Evolutionary conservation across 2,113 vertebrate species (phyloP), one percentile per base, ranked within the genome.

Genomic region (Fukomys damarensis): DNA sequence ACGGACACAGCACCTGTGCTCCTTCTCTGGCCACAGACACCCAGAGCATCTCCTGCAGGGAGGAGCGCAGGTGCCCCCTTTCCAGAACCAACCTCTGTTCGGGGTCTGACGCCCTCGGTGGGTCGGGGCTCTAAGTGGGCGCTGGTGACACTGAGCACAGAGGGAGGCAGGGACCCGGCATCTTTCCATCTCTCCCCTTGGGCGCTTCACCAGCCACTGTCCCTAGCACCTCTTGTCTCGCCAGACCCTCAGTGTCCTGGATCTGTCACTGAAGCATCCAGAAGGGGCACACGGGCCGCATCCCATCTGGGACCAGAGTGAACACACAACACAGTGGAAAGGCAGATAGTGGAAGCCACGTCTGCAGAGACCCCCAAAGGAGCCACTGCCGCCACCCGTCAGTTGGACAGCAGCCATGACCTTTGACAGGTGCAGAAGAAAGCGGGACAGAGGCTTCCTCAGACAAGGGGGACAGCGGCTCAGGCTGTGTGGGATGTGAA

Each of bases 381-480:
- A 61, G 90, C 35, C 35, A 1, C 49, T 1, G 0, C 2, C 38
- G 3, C 30, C 32, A 2, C 6, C 28, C 13, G 46, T 19, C 35
- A 19, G 43, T 2, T 0, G 3, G 11, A 43, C 17, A 0, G 26
- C 1, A 5, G 7, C 26, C 22, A 3, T 1, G 41, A 26, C 49
- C 13, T 26, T 17, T 16, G 26, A 38, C 35, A 6, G 22, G 41
- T 1, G 0, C 58, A 38, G 79, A 46, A 65, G 61, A n/a, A 20
- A 46, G 26, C n/a, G 24, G 19, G 38, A 12, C 20, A 54, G 49
- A 14, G 52, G 16, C n/a, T 2, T 9, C 13, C 35, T 22, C 5
- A 9, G 70, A 6, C 9, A 0, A 0, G 38, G 0, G 4, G 32
- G 56, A 7, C 1, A 0, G 13, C 3, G 56, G 63, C 38, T 17